These are phyloP conservation scores for Tylochromis polylepis DNA, from an alignment of 2,113 vertebrate species.

Conservation along the genomic window DNA sequence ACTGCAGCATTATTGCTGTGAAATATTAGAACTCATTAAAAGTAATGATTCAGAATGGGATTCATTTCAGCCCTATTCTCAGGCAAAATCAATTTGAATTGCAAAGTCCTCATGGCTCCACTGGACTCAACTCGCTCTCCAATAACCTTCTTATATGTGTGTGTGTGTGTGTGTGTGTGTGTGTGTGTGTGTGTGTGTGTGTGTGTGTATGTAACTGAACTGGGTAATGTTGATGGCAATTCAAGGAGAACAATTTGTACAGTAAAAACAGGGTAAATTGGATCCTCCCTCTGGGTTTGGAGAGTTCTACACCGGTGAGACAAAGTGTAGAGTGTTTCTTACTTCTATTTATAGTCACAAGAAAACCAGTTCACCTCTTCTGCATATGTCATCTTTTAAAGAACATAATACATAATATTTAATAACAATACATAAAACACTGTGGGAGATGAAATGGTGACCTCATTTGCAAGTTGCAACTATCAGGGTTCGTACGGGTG, in stretches of 20 bases:
- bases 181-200: neutral
- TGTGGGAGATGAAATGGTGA: neutral
- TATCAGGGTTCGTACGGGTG: too few relatives aligned
- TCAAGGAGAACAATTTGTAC: neutral
- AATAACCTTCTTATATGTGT: neutral
- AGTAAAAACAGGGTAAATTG: neutral
- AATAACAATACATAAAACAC: neutral
- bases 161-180: neutral
- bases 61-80: constrained; percentile 38
- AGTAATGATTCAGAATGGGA: constrained; percentile 52
- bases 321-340: neutral
- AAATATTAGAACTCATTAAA: constrained; percentile 62
- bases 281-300: neutral
- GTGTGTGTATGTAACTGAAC: neutral
- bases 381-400: constrained; percentile 7
- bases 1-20: constrained; percentile 21
- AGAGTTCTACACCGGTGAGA: neutral
- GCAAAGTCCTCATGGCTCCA: constrained; percentile 1
- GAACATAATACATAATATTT: neutral
- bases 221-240: neutral
- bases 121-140: neutral
- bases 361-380: neutral
- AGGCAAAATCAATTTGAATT: constrained; percentile 37
- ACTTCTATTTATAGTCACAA: neutral
- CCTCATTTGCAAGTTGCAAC: neutral